Evolutionary conservation across 2,888 invertebrate genomes (phyloP).

Genomic region (Parascotia fuliginaria): DNA sequence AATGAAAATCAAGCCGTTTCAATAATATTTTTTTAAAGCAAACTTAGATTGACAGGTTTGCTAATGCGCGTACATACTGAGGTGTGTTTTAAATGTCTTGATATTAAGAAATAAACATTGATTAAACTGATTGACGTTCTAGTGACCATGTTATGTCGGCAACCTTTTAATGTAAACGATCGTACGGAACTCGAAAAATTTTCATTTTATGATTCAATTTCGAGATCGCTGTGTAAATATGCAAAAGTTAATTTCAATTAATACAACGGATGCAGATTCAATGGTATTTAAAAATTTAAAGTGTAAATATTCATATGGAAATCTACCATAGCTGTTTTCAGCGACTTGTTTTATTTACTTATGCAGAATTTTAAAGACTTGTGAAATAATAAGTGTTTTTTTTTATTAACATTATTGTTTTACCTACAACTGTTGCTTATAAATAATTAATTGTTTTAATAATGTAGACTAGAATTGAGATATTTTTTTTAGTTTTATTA

Average conservation of each 20-base stretch:
- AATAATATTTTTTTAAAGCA: too few relatives aligned
- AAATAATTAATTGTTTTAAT: too few relatives aligned
- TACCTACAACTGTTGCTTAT: background rate
- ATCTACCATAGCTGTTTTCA: background rate
- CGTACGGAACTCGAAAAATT: conserved; percentile 8
- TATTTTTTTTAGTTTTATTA: too few relatives aligned
- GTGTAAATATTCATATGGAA: conserved; percentile 25
- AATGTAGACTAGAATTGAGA: too few relatives aligned
- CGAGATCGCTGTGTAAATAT: conserved; percentile 27
- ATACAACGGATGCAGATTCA: conserved; percentile 20
- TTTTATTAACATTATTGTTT: background rate
- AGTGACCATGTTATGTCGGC: background rate
- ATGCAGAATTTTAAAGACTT: background rate
- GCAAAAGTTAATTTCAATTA: conserved; percentile 40
- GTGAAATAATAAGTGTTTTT: background rate
- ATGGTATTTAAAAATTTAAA: conserved; percentile 20
- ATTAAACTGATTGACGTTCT: background rate
- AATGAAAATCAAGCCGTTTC: too few relatives aligned
- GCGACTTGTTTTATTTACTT: background rate
- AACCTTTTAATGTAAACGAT: conserved; percentile 1
- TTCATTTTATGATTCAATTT: conserved; percentile 28
- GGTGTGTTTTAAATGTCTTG: background rate
- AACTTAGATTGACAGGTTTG: too few relatives aligned
- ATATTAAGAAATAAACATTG: background rate
- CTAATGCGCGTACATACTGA: background rate